phyloP scores from a whole-genome alignment of 2,888 invertebrate genomes.

The Synergus japonicus region DNA sequence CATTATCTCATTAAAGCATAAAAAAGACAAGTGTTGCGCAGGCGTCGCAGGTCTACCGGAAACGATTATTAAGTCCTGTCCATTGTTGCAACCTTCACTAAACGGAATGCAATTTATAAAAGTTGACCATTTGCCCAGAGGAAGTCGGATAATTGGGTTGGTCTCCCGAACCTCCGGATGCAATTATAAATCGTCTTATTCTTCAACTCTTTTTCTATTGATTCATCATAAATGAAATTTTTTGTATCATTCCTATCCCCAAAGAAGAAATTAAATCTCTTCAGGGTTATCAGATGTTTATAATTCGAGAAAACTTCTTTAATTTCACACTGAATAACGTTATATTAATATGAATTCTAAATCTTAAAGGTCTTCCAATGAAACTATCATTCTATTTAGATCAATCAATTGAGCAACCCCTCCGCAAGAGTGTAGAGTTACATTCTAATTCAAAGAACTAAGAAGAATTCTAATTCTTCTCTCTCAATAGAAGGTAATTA shows the following conservation, averaged over 20 bases:
- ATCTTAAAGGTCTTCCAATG: neutral
- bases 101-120: constrained; percentile 66
- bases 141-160: constrained; percentile 65
- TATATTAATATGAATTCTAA: neutral
- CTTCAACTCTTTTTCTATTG: neutral
- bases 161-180: constrained; percentile 55
- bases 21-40: constrained; percentile 47
- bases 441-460: neutral
- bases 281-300: neutral
- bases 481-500: no score
- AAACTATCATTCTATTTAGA: constrained; percentile 62
- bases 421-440: neutral
- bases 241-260: neutral
- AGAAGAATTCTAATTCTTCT: neutral
- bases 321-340: neutral
- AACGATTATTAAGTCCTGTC: constrained; percentile 68
- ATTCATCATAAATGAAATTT: neutral
- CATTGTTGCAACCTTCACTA: constrained; percentile 59
- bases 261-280: neutral
- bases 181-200: constrained; percentile 53
- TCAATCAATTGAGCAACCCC: constrained; percentile 60
- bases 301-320: neutral
- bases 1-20: constrained; percentile 59
- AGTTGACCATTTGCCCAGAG: constrained; percentile 62
- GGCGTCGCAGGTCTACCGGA: constrained; percentile 62